Base-by-base conservation (phyloP, 2,113 vertebrate species). In the Protobothrops mucrosquamatus region DNA sequence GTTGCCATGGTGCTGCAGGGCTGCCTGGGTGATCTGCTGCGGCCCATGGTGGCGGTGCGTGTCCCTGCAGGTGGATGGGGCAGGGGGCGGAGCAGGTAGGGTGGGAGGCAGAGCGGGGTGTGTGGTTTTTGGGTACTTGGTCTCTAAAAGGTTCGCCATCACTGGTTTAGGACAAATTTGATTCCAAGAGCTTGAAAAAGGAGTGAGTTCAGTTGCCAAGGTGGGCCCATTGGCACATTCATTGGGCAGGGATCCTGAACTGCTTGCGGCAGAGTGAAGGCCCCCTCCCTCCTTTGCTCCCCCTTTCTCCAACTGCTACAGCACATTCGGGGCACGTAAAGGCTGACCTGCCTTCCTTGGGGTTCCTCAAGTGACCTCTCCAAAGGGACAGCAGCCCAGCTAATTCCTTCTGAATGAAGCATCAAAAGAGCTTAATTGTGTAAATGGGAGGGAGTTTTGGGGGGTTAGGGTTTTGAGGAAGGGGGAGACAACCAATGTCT, bases 381-480 rank as follows among this genome's bases (percentile, higher is more conserved):
- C 51, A 51, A 87, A 24, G 46, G 46, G 10, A 2, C 43, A 23
- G 3, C 39, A 86, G 12, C 4, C 46, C 22, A 29, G 85, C 24
- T 2, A 20, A 3, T 2, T 22, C 74, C 15, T 74, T 18, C 64
- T 20, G 34, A 43, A 81, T 0, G 34, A 43, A 9, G 74, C 69
- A 22, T 43, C 74, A 8, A 81, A n/a, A 8, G 1, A 8, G 69
- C n/a, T 81, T n/a, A 20, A 34, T 20, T 20, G 23, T 48, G 85
- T 43, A 10, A 23, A 23, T 2, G 4, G 15, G 64, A 34, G n/a
- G 20, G 15, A 18, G 4, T 0, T n/a, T 12, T 8, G 0, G 39
- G 81, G 22, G 0, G 6, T 51, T 51, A 51, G 48, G 8, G 48
- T 48, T 51, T 48, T 51, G 8, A 1, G 7, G 15, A 24, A 11